Base-by-base conservation (phyloP, 92 coral and sea anemone genomes). In the Epizoanthus stellaris region DNA sequence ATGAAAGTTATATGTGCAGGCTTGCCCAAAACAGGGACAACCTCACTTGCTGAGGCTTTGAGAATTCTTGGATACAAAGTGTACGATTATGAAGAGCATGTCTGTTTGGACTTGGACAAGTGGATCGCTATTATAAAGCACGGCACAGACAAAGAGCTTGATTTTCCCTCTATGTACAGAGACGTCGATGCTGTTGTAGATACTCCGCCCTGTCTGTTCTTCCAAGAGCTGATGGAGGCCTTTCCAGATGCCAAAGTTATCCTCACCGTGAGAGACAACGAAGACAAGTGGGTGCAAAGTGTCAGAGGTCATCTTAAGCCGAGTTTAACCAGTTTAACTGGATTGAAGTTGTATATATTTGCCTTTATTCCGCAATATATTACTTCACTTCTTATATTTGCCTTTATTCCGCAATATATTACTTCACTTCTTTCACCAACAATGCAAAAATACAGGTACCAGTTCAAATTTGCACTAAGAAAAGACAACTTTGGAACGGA, bases 1-100 rank as follows among this genome's bases (percentile, higher is more conserved):
- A 58, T 75, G 67, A 75, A 75, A 15, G 81, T 75, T 49, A 59
- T 76, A 53, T 76, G 68, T 38, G 82, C 54, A 40, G 68, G 68
- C 17, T 60, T 76, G 4, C 10, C 43, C 62, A 67, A 76, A 3
- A 59, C 82, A 38, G 82, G 82, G 40, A 61, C 82, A 38, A 17
- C 56, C 38, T 59, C 82, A 15, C 47, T 76, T 21, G 56, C 82
- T 16, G 43, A n/a, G 0, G 82, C 82, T 19, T 61, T 76, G 45
- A 20, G 23, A 59, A 20, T 58, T 39, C 82, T 76, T n/a, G 82
- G 82, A 0, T 76, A 76, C 82, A 61, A 76, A 16, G 67, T 60
- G 8, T 61, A 61, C 47, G 47, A 68, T 68, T 59, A 76, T n/a
- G 82, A 76, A 39, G 69, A 76, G 0, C 70, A 60, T 15, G 56